phyloP scores from a whole-genome alignment of 2,888 invertebrate genomes.

The Melieria picta region DNA sequence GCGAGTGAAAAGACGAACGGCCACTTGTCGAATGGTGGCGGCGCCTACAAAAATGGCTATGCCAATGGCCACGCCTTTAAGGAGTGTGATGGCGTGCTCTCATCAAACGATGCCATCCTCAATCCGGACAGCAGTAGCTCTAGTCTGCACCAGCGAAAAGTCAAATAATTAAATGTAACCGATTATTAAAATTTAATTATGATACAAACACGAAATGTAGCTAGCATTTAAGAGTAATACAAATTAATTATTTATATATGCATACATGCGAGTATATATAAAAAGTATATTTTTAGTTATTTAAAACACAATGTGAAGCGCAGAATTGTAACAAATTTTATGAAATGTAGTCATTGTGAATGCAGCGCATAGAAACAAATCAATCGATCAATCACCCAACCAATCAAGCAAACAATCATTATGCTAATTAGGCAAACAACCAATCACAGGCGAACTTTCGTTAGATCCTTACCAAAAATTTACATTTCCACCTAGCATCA shows the following conservation, averaged over 20 bases:
- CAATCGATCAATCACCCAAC: too few species aligned
- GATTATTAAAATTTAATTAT: constrained; percentile 16
- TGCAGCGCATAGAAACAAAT: too few species aligned
- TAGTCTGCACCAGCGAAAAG: constrained; percentile 66
- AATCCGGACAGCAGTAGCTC: constrained; percentile 64
- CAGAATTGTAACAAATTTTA: too few species aligned
- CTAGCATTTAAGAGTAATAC: constrained; percentile 4
- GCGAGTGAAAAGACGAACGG: constrained; percentile 49
- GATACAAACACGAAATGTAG: constrained; percentile 31
- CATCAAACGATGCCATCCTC: constrained; percentile 61
- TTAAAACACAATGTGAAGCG: too few species aligned
- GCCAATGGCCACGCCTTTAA: constrained; percentile 53
- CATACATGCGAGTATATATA: constrained; percentile 2
- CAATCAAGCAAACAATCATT: too few species aligned
- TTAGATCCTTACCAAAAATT: too few species aligned
- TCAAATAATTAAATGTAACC: constrained; percentile 63
- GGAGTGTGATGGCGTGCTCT: constrained; percentile 56
- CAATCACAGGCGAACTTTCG: too few species aligned
- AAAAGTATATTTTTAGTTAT: not conserved
- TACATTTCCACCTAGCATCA: too few species aligned
- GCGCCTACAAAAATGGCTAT: constrained; percentile 57
- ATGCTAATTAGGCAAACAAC: too few species aligned
- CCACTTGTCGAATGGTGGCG: constrained; percentile 55
- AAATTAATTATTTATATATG: not conserved
- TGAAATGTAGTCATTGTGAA: too few species aligned